phyloP scores from a whole-genome alignment of 2,888 invertebrate genomes.

The Seira musarum region DNA sequence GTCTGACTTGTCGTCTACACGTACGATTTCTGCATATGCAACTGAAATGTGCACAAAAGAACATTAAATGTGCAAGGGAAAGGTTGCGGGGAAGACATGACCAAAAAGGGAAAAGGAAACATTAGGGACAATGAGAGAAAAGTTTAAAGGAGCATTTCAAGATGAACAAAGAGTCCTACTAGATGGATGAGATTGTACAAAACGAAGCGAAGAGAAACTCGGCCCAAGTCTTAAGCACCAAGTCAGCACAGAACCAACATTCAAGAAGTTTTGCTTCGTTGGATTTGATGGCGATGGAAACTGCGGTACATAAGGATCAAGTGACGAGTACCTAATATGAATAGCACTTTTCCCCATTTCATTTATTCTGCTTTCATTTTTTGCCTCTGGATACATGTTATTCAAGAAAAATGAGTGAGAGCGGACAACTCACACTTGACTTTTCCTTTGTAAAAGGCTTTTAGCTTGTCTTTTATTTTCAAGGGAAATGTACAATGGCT shows the following conservation, averaged over 20 bases:
- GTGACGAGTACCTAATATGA: not conserved
- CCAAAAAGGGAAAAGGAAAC: not conserved
- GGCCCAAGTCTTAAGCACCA: no score
- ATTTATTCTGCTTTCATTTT: slow-evolving; percentile 8
- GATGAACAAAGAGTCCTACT: not conserved
- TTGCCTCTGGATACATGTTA: not conserved
- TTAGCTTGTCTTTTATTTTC: slow-evolving; percentile 9
- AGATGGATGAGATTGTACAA: not conserved
- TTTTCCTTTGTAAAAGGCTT: slow-evolving; percentile 14
- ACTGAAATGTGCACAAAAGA: no score
- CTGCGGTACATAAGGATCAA: no score
- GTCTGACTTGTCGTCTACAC: no score
- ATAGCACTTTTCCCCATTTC: slow-evolving; percentile 12
- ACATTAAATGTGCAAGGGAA: not conserved
- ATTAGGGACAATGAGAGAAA: not conserved
- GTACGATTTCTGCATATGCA: no score
- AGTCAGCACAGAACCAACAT: not conserved
- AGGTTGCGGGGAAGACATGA: not conserved
- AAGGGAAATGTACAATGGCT: not conserved
- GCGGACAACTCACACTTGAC: slow-evolving; percentile 22
- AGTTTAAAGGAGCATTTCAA: not conserved
- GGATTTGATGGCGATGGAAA: not conserved
- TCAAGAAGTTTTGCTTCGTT: not conserved
- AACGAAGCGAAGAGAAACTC: no score
- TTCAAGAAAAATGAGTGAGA: slow-evolving; percentile 1